A percentile compares a stretch with the other conserved stretches of the same genome.
Evolutionary conservation across 1,140 invertebrate genomes (phyloP).

Genomic region (Phymastichus coffea): DNA sequence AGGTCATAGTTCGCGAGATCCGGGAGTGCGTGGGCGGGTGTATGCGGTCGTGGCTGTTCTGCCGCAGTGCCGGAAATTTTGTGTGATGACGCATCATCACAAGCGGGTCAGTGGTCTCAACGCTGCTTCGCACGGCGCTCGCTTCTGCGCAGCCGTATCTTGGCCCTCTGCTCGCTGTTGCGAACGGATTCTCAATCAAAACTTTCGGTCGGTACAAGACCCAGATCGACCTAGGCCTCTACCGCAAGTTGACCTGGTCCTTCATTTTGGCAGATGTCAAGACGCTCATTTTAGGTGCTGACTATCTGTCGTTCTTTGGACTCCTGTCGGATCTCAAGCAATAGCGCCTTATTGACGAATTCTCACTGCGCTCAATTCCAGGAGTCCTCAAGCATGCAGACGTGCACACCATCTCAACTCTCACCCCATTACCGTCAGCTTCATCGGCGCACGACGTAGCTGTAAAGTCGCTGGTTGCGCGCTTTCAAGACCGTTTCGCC

Average conservation of each 20-base stretch:
- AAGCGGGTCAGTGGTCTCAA: too few relatives aligned
- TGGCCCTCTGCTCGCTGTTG: slow-evolving; percentile 8
- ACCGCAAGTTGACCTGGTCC: slow-evolving; percentile 37
- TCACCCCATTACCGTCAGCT: too few relatives aligned
- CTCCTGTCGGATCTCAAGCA: slow-evolving; percentile 39
- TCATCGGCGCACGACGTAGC: too few relatives aligned
- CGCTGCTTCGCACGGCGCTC: too few relatives aligned
- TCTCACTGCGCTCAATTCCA: slow-evolving; percentile 3
- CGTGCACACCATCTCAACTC: slow-evolving; percentile 9
- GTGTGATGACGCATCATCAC: too few relatives aligned
- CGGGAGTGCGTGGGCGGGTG: too few relatives aligned
- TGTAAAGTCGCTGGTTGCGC: too few relatives aligned
- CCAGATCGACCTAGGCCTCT: slow-evolving; percentile 35
- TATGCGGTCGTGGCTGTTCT: too few relatives aligned
- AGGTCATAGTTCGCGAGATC: too few relatives aligned
- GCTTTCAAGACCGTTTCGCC: too few relatives aligned
- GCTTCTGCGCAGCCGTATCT: too few relatives aligned
- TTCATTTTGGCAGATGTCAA: slow-evolving; percentile 44
- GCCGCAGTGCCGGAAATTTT: too few relatives aligned
- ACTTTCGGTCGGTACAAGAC: slow-evolving; percentile 38
- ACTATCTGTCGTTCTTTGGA: slow-evolving; percentile 39
- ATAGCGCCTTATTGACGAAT: slow-evolving; percentile 34
- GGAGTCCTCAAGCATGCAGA: neutral
- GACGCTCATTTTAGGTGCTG: slow-evolving; percentile 44
- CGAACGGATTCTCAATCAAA: slow-evolving; percentile 32